phyloP scores from a whole-genome alignment of 2,888 invertebrate species.

The Metacarcinus magister region DNA sequence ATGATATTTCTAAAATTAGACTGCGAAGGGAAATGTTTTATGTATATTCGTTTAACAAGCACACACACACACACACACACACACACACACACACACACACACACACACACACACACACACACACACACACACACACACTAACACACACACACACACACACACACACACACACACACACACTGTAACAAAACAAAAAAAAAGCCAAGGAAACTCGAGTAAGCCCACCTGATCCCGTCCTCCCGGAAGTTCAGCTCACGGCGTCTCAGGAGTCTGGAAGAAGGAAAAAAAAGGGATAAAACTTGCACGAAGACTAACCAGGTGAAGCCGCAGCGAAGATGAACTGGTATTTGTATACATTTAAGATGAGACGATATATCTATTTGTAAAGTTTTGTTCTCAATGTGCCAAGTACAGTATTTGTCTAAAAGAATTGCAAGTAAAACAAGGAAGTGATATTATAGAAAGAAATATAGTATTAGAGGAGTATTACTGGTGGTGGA shows the following conservation, averaged over 20 bases:
- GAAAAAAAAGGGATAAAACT: neutral
- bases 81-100: too few species aligned
- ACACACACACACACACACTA: too few species aligned
- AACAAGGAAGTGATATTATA: neutral
- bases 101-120: too few species aligned
- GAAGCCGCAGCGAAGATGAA: neutral
- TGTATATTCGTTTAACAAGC: too few species aligned
- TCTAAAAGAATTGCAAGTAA: neutral
- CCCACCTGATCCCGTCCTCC: conserved; percentile 30
- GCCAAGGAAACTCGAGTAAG: neutral
- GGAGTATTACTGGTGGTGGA: too few species aligned
- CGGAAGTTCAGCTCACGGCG: conserved; percentile 41
- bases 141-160: conserved; percentile 45
- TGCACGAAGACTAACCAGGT: neutral
- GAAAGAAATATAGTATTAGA: neutral
- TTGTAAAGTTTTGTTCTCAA: neutral
- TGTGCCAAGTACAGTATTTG: neutral
- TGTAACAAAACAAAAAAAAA: neutral
- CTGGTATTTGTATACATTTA: neutral
- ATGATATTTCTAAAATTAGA: too few species aligned
- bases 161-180: conserved; percentile 51
- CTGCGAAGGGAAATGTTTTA: too few species aligned
- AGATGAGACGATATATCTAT: neutral
- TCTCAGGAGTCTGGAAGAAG: neutral
- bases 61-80: too few species aligned